These are phyloP conservation scores for Sigmodon hispidus DNA, from an alignment of 2,113 vertebrate species.

Conservation along the genomic window DNA sequence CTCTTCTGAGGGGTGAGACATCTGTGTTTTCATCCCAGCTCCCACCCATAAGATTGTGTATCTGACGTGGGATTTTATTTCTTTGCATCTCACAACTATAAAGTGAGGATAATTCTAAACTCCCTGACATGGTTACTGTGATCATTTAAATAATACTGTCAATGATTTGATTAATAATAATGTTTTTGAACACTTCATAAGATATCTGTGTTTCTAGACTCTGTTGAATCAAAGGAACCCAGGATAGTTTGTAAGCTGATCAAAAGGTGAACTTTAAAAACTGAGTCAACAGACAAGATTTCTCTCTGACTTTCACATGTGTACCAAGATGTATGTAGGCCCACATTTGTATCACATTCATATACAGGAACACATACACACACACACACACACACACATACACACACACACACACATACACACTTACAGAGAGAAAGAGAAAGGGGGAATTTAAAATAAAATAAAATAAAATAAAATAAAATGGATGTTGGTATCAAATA, in stretches of 20 bases:
- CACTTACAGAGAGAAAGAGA: not conserved
- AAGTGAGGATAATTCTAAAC: not conserved
- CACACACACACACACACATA: not conserved
- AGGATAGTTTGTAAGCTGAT: not conserved
- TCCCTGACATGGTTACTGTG: not conserved
- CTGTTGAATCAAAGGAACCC: not conserved
- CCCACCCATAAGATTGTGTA: not conserved
- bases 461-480: not conserved
- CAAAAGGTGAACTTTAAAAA: constrained; percentile 10
- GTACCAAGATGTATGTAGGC: too few species aligned
- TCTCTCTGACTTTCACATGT: not conserved
- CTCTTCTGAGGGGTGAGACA: not conserved
- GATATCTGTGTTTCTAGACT: not conserved
- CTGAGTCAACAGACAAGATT: not conserved
- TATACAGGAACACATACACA: not conserved
- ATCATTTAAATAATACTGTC: not conserved
- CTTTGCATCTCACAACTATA: not conserved
- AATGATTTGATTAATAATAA: not conserved
- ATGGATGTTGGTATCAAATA: not conserved
- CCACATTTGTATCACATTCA: not conserved
- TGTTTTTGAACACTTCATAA: not conserved
- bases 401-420: too few species aligned
- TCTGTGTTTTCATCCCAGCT: not conserved
- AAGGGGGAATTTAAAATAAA: not conserved
- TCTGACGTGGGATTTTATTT: not conserved